phyloP scores from a whole-genome alignment of 1,140 invertebrate genomes.

The Bombus waltoni region DNA sequence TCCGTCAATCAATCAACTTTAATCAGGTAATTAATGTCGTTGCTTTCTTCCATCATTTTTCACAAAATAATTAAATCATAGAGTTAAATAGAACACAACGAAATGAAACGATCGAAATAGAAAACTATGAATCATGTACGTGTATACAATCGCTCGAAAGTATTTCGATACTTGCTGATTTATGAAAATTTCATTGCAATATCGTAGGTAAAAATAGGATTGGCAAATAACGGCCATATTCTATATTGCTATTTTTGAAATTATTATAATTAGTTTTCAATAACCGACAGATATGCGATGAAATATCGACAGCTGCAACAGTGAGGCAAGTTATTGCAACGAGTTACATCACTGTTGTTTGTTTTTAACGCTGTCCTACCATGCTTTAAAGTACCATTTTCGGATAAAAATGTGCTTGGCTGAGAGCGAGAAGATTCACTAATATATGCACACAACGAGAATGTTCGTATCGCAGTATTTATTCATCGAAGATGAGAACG shows the following conservation, averaged over 20 bases:
- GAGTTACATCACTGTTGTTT: not conserved
- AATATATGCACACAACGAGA: not conserved
- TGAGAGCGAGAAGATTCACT: not conserved
- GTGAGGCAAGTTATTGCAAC: too few species aligned
- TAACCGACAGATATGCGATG: too few species aligned
- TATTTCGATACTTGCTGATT: too few species aligned
- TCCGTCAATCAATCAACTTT: not conserved
- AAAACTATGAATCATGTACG: not conserved
- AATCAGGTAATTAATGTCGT: not conserved
- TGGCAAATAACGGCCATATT: too few species aligned
- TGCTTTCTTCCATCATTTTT: not conserved
- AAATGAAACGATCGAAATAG: not conserved
- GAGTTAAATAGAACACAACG: not conserved
- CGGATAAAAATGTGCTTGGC: not conserved
- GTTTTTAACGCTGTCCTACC: not conserved
- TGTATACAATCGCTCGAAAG: too few species aligned
- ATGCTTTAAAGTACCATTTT: not conserved
- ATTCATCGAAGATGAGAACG: not conserved
- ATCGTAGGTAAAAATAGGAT: too few species aligned
- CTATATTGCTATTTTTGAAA: too few species aligned
- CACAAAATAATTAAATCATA: not conserved
- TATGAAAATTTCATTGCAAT: too few species aligned
- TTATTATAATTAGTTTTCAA: too few species aligned
- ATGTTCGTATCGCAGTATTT: not conserved
- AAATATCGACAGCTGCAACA: too few species aligned